Evolutionary conservation across 2,888 invertebrate species (phyloP).

Genomic region (Drosophila prostipennis): DNA sequence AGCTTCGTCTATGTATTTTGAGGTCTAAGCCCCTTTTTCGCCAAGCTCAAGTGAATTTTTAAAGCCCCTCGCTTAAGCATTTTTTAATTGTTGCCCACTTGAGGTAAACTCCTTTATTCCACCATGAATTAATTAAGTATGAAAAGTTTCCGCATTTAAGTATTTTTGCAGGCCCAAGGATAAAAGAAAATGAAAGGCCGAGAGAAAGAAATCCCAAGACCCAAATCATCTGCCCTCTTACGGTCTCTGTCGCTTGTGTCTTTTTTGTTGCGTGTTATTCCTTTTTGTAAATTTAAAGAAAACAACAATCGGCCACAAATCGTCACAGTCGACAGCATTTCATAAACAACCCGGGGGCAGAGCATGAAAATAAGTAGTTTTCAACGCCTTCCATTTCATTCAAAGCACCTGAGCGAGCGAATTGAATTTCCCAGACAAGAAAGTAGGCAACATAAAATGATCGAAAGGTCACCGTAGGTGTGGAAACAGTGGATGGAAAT

Average conservation of each 20-base stretch:
- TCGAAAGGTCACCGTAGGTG: conserved; percentile 6
- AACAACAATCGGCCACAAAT: conserved; percentile 49
- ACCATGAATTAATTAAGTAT: conserved; percentile 59
- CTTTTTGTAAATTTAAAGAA: conserved; percentile 66
- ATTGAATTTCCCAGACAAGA: conserved; percentile 23
- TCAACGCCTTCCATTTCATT: conserved; percentile 11
- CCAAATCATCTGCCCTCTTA: conserved; percentile 33
- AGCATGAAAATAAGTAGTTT: conserved; percentile 53
- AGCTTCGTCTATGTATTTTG: conserved; percentile 23
- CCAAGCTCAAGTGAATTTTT: conserved; percentile 33
- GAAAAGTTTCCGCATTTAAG: conserved; percentile 48
- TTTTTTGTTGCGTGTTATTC: conserved; percentile 41
- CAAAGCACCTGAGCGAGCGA: conserved; percentile 47
- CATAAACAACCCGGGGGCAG: conserved; percentile 42
- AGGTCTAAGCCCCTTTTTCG: conserved; percentile 29
- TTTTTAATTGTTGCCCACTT: conserved; percentile 64
- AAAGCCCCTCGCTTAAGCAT: conserved; percentile 40
- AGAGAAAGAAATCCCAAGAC: conserved; percentile 19
- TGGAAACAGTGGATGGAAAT: neutral
- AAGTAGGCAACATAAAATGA: conserved; percentile 42
- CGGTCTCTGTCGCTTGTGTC: neutral
- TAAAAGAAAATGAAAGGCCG: conserved; percentile 15
- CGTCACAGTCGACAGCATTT: conserved; percentile 40
- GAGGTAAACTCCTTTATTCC: conserved; percentile 13
- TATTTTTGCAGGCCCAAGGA: conserved; percentile 21